Evolutionary conservation across 1,140 invertebrate species (phyloP).

Genomic region (Melitaea cinxia): DNA sequence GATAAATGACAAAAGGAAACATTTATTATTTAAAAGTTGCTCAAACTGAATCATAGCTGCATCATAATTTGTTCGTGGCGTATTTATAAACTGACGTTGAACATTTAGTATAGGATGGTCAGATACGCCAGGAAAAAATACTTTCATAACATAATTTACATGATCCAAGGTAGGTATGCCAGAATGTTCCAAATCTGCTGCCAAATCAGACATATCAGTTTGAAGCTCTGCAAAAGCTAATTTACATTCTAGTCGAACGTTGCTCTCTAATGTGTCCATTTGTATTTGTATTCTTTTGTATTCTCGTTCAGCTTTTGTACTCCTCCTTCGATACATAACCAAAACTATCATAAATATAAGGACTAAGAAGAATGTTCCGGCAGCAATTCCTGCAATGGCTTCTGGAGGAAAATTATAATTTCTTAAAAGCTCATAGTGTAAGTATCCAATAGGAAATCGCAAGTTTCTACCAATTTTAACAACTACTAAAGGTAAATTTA

Average conservation of each 20-base stretch:
- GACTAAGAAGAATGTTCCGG: conserved; percentile 91
- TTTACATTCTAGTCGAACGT: conserved; percentile 98
- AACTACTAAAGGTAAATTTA: conserved; percentile 92
- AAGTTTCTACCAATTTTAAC: conserved; percentile 94
- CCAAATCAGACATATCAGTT: conserved; percentile 99
- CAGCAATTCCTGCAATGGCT: conserved; percentile 92
- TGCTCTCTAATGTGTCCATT: conserved; percentile 99
- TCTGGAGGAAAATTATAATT: conserved; percentile 93
- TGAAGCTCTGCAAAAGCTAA: conserved; percentile 99
- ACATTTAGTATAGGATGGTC: conserved; percentile 96
- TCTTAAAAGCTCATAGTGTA: conserved; percentile 94
- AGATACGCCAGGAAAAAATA: conserved; percentile 97
- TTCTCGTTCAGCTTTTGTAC: conserved; percentile 96
- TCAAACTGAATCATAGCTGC: conserved; percentile 97
- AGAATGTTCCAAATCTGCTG: conserved; percentile 96
- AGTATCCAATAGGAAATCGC: conserved; percentile 92
- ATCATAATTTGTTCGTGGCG: conserved; percentile 93
- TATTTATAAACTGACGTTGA: conserved; percentile 89
- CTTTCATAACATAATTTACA: conserved; percentile 98
- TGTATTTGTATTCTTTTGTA: conserved; percentile 99
- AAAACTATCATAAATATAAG: conserved; percentile 93
- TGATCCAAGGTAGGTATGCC: conserved; percentile 98
- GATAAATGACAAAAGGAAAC: conserved; percentile 95
- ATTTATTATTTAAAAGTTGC: conserved; percentile 95
- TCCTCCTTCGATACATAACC: conserved; percentile 94